Evolutionary conservation across 2,113 vertebrate species (phyloP), one percentile per base, ranked within the genome.

Genomic region (Cyanoderma ruficeps): DNA sequence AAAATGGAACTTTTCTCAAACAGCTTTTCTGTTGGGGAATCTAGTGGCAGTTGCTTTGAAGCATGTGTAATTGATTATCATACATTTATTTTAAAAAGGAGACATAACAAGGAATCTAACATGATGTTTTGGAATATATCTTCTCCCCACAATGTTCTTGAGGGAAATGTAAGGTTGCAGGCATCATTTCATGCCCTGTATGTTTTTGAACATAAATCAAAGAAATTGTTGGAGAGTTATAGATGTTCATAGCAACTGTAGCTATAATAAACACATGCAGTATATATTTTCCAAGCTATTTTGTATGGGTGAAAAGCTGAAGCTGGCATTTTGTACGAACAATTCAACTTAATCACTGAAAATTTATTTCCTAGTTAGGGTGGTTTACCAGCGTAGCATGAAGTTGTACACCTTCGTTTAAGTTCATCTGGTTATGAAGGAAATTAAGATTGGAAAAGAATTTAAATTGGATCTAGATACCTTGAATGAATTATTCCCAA

Each of bases 121-220:
- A 85, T 96, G 97, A 98, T 96, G 96, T 97, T 98, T 97, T 90
- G 83, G 98, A 98, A 96, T 98, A 93, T 97, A 96, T 98, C 97
- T 97, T 97, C 95, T 96, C 95, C 82, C 93, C 91, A 93, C 96
- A 96, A 78, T 92, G 97, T 98, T 98, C 98, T 98, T 98, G 97
- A 98, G 97, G 96, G 97, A 98, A 98, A 98, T 97, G 96, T 98
- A 97, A 98, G 97, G 97, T 97, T 98, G 97, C 97, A 97, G 97
- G 97, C 97, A 97, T 98, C 97, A 98, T 98, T 98, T 98, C 98
- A 98, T 98, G 98, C 98, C 98, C 96, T 98, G 97, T 98, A 97
- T 98, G 97, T 97, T 98, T 98, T 97, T 97, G 96, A 97, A 98
- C 98, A 98, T 98, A 98, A 98, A 98, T 98, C 98, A 98, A 97